These are phyloP conservation scores for Steinernema khuongi DNA, from an alignment of 1,140 invertebrate genomes.

Conservation along the genomic window DNA sequence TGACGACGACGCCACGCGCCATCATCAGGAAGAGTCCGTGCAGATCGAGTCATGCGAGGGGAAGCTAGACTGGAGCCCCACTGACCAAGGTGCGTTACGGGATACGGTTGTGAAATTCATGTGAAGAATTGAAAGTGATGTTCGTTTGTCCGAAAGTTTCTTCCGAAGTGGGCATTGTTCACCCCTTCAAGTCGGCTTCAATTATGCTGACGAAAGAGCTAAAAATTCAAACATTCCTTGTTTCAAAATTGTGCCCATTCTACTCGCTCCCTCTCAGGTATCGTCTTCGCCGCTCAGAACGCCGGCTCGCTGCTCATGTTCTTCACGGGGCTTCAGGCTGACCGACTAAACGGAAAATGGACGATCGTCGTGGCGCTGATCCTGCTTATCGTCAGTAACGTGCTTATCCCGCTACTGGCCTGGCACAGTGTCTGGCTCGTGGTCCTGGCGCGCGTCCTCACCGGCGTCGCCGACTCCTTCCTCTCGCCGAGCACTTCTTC, in stretches of 20 bases:
- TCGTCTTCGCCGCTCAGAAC: conserved; percentile 56
- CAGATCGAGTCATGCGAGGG: conserved; percentile 42
- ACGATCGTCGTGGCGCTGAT: conserved; percentile 44
- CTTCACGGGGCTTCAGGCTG: conserved; percentile 50
- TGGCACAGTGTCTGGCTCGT: conserved; percentile 43
- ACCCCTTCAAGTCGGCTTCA: neutral
- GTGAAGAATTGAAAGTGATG: neutral
- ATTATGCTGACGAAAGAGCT: neutral
- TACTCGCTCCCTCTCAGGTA: conserved; percentile 32
- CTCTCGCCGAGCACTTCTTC: conserved; percentile 49
- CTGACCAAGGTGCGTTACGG: conserved; percentile 38
- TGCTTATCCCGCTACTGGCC: conserved; percentile 45
- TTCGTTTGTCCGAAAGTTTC: neutral
- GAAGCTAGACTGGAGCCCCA: conserved; percentile 46
- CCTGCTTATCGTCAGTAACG: conserved; percentile 50
- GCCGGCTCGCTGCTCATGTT: conserved; percentile 51
- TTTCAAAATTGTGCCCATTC: neutral
- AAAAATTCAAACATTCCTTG: conserved; percentile 14
- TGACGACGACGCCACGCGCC: conserved; percentile 11
- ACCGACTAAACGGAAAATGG: conserved; percentile 55
- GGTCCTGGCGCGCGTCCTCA: conserved; percentile 48
- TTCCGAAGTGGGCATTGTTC: neutral
- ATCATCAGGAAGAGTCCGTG: conserved; percentile 30
- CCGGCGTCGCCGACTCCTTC: conserved; percentile 53
- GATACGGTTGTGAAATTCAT: neutral